These are phyloP conservation scores for Hoplodrina blanda DNA, from an alignment of 2,888 invertebrate species.

Conservation along the genomic window DNA sequence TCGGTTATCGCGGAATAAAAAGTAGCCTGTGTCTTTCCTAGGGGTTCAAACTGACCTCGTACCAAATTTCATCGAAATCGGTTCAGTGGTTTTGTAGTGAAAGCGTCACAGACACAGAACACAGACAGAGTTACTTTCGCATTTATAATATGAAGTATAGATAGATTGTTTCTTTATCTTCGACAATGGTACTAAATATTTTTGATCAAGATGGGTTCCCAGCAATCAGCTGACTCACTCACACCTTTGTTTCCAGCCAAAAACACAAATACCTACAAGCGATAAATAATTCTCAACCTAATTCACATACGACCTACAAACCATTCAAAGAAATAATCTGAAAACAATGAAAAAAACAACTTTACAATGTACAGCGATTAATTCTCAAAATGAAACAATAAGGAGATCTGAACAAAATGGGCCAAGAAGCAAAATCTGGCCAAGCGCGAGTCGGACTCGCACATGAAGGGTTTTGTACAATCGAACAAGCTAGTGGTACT, in stretches of 20 bases:
- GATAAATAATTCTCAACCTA: slow-evolving; percentile 56
- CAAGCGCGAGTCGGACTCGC: too few relatives aligned
- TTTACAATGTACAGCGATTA: slow-evolving; percentile 71
- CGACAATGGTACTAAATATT: neutral
- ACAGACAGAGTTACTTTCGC: too few relatives aligned
- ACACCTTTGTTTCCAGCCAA: slow-evolving; percentile 25
- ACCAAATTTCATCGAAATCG: too few relatives aligned
- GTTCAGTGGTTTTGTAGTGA: too few relatives aligned
- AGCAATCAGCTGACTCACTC: slow-evolving; percentile 33
- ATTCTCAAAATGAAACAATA: slow-evolving; percentile 69
- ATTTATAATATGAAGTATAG: too few relatives aligned
- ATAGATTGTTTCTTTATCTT: neutral
- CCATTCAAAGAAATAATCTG: slow-evolving; percentile 45
- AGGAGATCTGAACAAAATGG: slow-evolving; percentile 54
- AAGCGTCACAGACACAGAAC: too few relatives aligned
- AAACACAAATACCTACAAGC: slow-evolving; percentile 11
- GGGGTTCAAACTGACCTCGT: too few relatives aligned
- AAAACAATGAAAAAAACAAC: slow-evolving; percentile 56
- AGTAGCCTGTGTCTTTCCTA: too few relatives aligned
- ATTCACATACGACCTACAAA: slow-evolving; percentile 59
- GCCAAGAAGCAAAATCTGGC: slow-evolving; percentile 14
- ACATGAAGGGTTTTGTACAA: too few relatives aligned
- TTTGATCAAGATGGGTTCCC: slow-evolving; percentile 20
- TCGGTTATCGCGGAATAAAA: too few relatives aligned
- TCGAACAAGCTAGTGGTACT: too few relatives aligned